Evolutionary conservation across 2,888 invertebrate species (phyloP).

Genomic region (Deroplatys truncata): DNA sequence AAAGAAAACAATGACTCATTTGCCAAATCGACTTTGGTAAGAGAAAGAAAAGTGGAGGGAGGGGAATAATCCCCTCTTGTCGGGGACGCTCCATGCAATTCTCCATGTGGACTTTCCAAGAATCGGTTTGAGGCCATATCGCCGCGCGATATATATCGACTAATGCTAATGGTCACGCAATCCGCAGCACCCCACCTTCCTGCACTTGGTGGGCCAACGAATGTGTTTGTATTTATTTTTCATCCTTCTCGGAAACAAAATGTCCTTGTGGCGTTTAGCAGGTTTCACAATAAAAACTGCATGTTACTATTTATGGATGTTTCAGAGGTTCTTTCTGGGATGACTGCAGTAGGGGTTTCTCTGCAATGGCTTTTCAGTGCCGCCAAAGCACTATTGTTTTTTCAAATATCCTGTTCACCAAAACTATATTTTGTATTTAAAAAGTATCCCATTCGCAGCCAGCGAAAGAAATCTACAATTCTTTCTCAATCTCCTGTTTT

Average conservation of each 20-base stretch:
- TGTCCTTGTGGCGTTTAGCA: background rate
- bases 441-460: no score
- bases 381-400: no score
- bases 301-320: background rate
- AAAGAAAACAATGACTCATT: background rate
- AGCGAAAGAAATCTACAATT: no score
- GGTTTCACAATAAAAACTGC: background rate
- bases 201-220: background rate
- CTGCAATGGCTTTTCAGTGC: no score
- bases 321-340: background rate
- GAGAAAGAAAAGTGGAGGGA: background rate
- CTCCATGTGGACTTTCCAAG: background rate
- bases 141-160: background rate
- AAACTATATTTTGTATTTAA: no score
- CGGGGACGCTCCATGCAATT: background rate
- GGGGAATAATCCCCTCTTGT: background rate
- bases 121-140: conserved; percentile 3
- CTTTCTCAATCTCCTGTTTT: no score
- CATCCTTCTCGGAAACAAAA: background rate
- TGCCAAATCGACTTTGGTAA: background rate
- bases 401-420: no score
- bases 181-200: background rate
- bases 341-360: background rate
- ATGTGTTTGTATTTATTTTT: background rate
- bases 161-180: conserved; percentile 11